Conservation (phyloP, 1,140 invertebrate genomes). For the Harpegnathos saltator region DNA sequence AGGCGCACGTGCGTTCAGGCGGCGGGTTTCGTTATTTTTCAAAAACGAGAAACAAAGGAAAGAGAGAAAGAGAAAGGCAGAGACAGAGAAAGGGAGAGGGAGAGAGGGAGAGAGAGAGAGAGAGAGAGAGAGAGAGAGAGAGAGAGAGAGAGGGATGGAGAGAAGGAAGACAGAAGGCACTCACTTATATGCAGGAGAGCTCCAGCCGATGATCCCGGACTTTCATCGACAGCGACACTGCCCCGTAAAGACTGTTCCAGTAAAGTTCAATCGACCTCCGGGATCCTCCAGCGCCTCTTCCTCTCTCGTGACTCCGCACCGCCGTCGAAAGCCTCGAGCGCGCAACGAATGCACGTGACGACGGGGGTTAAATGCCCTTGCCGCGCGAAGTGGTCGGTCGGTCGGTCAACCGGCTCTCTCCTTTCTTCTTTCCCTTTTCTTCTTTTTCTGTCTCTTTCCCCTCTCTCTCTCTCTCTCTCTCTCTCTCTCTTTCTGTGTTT, state of each 20-base stretch:
- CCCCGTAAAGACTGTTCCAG: too few relatives aligned
- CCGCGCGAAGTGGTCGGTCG: constrained; percentile 10
- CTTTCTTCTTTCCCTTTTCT: background rate
- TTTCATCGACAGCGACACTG: constrained; percentile 39
- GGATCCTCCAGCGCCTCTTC: background rate
- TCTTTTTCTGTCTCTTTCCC: background rate
- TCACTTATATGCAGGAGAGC: constrained; percentile 41
- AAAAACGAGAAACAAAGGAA: too few relatives aligned
- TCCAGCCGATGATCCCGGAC: constrained; percentile 23
- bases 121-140: background rate
- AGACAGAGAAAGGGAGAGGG: too few relatives aligned
- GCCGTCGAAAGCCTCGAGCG: constrained; percentile 13
- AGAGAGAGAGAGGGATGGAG: too few relatives aligned
- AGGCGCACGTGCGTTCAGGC: background rate
- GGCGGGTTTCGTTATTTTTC: background rate
- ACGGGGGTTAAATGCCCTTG: background rate
- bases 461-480: background rate
- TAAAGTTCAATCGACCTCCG: constrained; percentile 4
- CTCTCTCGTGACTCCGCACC: background rate
- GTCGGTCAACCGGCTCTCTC: background rate
- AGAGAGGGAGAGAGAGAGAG: too few relatives aligned
- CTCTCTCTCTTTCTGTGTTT: background rate
- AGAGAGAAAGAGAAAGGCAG: background rate
- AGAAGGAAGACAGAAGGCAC: background rate
- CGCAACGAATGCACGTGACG: constrained; percentile 63